A percentile compares a stretch with the other conserved stretches of the same genome.
These are phyloP conservation scores for Rhinatrema bivittatum DNA, from an alignment of 2,797 vertebrate species.

Conservation along the genomic window DNA sequence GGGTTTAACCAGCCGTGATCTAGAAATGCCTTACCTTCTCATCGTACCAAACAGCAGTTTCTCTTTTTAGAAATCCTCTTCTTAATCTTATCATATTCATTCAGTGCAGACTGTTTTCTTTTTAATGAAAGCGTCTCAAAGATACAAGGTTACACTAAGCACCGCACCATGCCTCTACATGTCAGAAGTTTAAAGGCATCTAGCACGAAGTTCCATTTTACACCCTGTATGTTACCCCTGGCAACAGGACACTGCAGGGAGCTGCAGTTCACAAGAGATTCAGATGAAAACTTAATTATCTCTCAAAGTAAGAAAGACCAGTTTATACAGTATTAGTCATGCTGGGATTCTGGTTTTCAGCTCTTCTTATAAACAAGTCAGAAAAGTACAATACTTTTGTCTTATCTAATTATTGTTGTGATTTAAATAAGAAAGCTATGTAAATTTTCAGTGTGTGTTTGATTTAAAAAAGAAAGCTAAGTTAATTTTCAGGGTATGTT, in stretches of 20 bases:
- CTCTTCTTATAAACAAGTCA: constrained; percentile 33
- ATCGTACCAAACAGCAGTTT: constrained; percentile 35
- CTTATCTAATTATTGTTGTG: too few species aligned
- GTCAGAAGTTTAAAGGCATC: constrained; percentile 64
- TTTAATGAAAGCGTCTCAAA: constrained; percentile 24
- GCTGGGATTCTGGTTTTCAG: constrained; percentile 39
- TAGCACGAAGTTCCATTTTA: constrained; percentile 50
- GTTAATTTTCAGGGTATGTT: too few species aligned
- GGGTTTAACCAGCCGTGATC: too few species aligned
- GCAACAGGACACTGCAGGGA: constrained; percentile 58
- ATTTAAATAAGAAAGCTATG: too few species aligned
- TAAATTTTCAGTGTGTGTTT: too few species aligned
- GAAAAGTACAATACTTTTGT: constrained; percentile 20
- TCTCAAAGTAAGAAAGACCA: constrained; percentile 31
- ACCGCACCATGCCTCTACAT: constrained; percentile 69
- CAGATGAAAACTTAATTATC: constrained; percentile 49
- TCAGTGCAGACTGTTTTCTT: constrained; percentile 27
- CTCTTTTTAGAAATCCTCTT: constrained; percentile 46
- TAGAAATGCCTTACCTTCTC: constrained; percentile 55
- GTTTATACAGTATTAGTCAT: constrained; percentile 45
- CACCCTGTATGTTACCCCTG: constrained; percentile 57
- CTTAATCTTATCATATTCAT: constrained; percentile 51
- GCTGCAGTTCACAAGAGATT: constrained; percentile 50
- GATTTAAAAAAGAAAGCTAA: too few species aligned
- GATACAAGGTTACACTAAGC: constrained; percentile 16